phyloP scores from a whole-genome alignment of 1,140 invertebrate genomes.

The Bombus consobrinus region DNA sequence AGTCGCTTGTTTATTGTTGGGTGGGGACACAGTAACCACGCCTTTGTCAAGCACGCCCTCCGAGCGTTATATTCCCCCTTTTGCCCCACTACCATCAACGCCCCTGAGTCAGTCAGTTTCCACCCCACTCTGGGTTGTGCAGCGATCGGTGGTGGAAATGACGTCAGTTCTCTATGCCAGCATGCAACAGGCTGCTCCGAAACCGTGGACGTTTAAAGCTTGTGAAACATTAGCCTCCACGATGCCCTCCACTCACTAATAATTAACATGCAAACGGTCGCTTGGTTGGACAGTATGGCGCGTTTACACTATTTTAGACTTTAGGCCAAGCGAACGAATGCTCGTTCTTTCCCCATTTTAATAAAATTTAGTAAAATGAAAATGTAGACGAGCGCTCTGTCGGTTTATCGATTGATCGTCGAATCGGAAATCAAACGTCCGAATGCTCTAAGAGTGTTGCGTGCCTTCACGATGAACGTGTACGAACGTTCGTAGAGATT shows the following conservation, averaged over 20 bases:
- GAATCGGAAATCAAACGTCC: no score
- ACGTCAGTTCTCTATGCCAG: slow-evolving; percentile 71
- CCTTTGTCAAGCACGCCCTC: slow-evolving; percentile 79
- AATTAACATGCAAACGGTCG: not conserved
- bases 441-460: no score
- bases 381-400: no score
- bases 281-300: not conserved
- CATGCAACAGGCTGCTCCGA: slow-evolving; percentile 80
- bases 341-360: no score
- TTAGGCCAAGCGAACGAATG: no score
- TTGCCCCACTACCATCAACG: slow-evolving; percentile 71
- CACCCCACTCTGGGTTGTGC: slow-evolving; percentile 49
- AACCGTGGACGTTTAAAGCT: slow-evolving; percentile 31
- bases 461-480: no score
- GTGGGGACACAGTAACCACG: slow-evolving; percentile 80
- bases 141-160: slow-evolving; percentile 67
- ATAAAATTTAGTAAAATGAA: no score
- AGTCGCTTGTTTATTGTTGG: slow-evolving; percentile 82
- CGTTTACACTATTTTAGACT: no score
- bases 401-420: no score
- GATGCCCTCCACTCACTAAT: not conserved
- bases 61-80: slow-evolving; percentile 71
- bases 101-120: slow-evolving; percentile 60
- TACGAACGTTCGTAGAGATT: no score
- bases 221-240: slow-evolving; percentile 17